Percentiles rank a stretch among this genome's conserved stretches.
These are phyloP conservation scores for Tetranychus piercei DNA, from an alignment of 2,888 invertebrate genomes.

Conservation along the genomic window DNA sequence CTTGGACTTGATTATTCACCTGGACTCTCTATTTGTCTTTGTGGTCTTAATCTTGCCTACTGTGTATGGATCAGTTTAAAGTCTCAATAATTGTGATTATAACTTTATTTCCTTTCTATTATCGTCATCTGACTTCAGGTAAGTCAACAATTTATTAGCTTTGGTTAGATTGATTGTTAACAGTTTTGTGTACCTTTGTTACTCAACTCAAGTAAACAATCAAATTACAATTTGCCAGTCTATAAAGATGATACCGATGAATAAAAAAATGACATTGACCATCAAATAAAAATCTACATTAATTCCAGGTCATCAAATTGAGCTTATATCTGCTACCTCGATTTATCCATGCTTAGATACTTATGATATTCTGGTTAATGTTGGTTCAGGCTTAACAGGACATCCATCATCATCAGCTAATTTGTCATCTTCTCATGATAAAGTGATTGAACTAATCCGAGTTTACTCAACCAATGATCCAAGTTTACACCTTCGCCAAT, in stretches of 20 bases:
- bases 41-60: not conserved
- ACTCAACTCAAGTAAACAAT: no score
- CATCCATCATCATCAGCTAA: constrained; percentile 1
- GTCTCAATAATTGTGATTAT: not conserved
- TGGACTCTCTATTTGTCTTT: not conserved
- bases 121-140: not conserved
- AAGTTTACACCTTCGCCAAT: not conserved
- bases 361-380: constrained; percentile 11
- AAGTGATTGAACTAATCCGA: constrained; percentile 9
- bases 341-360: constrained; percentile 19
- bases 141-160: not conserved
- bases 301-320: constrained; percentile 3
- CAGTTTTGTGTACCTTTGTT: no score
- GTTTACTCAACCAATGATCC: constrained; percentile 9
- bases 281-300: not conserved
- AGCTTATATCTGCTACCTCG: constrained; percentile 10
- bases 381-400: not conserved
- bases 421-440: not conserved
- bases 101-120: not conserved
- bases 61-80: not conserved
- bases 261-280: no score
- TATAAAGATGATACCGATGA: no score
- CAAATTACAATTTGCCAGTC: no score
- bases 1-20: not conserved
- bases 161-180: no score